Evolutionary conservation across 2,888 invertebrate genomes (phyloP), one percentile per base, ranked within the genome.

Genomic region (Ganaspis brasiliensis): DNA sequence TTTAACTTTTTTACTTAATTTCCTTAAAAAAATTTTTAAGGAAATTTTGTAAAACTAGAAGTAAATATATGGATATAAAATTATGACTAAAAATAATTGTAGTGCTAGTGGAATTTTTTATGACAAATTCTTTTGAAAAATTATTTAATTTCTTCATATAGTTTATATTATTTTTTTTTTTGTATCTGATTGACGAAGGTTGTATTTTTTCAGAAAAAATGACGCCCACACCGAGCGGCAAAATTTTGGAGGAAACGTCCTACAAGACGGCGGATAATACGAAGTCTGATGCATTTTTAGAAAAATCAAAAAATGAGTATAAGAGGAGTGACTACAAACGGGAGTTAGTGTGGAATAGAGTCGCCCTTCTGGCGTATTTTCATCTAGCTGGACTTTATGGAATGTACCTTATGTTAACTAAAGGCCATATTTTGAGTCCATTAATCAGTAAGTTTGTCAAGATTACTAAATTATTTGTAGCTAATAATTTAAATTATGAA

Each of bases 321-420:
- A 59, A 86, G 0, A 52, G 16, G 6, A 49, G 16, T 16, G 87
- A 87, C 59, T 91, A 91, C 72, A 93, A 93, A 73, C 94, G 95
- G 94, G 93, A 95, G 84, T 95, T 97, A 82, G 96, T 96, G 0
- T 97, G 97, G 96, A 93, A 94, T 88, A 97, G 97, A 90, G 95
- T 96, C 0, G 88, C 95, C 2, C 94, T 95, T 8, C 96, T 97
- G 87, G 85, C 94, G 1, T 94, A 96, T 84, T 92, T 97, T 56
- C 97, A 97, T 89, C 87, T 93, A 4, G 94, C 93, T 0, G 93
- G 94, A 0, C 12, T 95, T 0, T 96, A 95, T 85, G 95, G 94
- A 9, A 55, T 95, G 0, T 95, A 94, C 87, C 91, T 95, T 10
- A 88, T 93, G 35, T 88, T 93, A 75, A 91, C 92, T 21, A 91